Evolutionary conservation across 2,113 vertebrate genomes (phyloP).

Genomic region (Chrysochloris asiatica): DNA sequence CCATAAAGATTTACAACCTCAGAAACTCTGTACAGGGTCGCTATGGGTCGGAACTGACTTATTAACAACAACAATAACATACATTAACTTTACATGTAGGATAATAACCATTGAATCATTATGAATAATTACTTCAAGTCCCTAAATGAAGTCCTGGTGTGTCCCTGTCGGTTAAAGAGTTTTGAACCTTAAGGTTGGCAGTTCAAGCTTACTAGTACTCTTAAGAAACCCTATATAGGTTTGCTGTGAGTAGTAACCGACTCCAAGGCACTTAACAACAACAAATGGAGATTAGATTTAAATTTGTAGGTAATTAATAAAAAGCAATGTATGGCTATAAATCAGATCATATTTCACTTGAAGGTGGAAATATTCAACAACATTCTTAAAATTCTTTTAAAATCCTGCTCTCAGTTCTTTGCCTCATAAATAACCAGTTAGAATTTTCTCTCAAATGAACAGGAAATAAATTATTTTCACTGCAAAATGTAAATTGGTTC

Average conservation of each 20-base stretch:
- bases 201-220: too few species aligned
- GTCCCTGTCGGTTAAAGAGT: too few species aligned
- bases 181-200: too few species aligned
- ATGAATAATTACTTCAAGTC: conserved; percentile 45
- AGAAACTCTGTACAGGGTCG: too few species aligned
- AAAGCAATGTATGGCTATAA: conserved; percentile 37
- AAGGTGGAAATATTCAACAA: conserved; percentile 28
- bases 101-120: conserved; percentile 13
- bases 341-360: conserved; percentile 41
- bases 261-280: too few species aligned
- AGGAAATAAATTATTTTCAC: conserved; percentile 55
- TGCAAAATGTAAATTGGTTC: conserved; percentile 68
- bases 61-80: too few species aligned
- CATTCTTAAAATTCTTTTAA: conserved; percentile 69
- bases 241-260: too few species aligned
- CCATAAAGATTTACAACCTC: too few species aligned
- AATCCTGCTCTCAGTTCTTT: conserved; percentile 23
- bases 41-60: too few species aligned
- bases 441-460: conserved; percentile 49
- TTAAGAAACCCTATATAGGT: too few species aligned
- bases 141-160: too few species aligned
- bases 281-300: conserved; percentile 30
- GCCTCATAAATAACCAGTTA: conserved; percentile 67
- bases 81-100: conserved; percentile 22
- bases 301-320: conserved; percentile 5